These are phyloP conservation scores for Rhinoraja longicauda DNA, from an alignment of 2,797 vertebrate genomes.

Conservation along the genomic window DNA sequence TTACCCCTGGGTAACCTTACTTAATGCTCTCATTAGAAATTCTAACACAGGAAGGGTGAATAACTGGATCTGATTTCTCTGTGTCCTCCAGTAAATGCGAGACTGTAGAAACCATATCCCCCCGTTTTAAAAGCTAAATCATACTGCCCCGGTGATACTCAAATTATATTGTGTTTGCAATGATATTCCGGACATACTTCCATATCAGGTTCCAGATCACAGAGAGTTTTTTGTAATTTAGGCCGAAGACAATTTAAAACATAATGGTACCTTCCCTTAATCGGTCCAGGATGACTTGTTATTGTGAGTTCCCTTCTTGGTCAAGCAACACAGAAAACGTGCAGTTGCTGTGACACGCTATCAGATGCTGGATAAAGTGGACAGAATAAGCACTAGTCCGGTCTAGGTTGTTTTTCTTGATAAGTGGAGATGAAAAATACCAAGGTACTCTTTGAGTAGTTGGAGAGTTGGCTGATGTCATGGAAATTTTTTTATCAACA, in stretches of 20 bases:
- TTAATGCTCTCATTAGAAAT: slow-evolving; percentile 32
- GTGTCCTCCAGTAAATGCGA: slow-evolving; percentile 13
- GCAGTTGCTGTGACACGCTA: neutral
- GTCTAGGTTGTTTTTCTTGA: neutral
- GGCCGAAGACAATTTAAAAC: neutral
- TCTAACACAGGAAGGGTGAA: slow-evolving; percentile 21
- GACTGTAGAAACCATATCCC: slow-evolving; percentile 14
- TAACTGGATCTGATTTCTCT: slow-evolving; percentile 30
- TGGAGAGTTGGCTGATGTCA: neutral
- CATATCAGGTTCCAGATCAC: slow-evolving; percentile 8
- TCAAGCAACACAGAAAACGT: too few species aligned
- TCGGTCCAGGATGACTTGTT: slow-evolving; percentile 9
- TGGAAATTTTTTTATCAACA: neutral
- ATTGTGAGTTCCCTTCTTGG: neutral
- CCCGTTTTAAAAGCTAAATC: slow-evolving; percentile 2
- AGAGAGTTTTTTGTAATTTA: neutral
- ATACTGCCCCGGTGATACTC: neutral
- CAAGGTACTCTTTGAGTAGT: neutral
- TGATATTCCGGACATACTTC: neutral
- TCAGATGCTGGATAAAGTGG: neutral
- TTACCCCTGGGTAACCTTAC: slow-evolving; percentile 31
- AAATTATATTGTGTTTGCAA: neutral
- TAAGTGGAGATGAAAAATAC: neutral
- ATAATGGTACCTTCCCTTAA: neutral
- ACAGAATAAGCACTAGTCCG: neutral